Base-by-base conservation (phyloP, 2,113 vertebrate genomes). In the Colossoma macropomum region DNA sequence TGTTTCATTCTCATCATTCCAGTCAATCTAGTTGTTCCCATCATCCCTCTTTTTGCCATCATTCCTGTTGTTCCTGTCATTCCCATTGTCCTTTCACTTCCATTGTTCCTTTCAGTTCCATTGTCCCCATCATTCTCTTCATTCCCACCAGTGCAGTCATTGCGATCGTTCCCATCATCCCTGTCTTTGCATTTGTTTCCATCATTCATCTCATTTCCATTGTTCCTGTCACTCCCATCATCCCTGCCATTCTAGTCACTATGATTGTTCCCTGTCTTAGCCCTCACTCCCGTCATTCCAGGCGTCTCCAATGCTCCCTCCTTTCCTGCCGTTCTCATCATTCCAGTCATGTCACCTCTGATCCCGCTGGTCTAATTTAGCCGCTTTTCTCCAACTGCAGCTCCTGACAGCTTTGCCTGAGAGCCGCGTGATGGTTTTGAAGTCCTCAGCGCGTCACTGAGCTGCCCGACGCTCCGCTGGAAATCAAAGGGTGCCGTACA, bases 401-500 rank as follows among this genome's bases (percentile, higher is more conserved):
- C 30, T 12, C 41, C 80, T 62, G 34, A 60, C 59, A n/a, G 70
- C 8, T 41, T 30, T 34, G 41, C 19, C 80, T 50, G 41, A 19
- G 23, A 23, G 17, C 2, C 25, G 30, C 28, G 28, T 4, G 4
- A 7, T 19, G 25, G 8, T 28, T 68, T 69, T 72, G 54, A 72
- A 73, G 69, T 63, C 54, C 54, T 62, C 79, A 71, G 32, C 27
- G 54, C 6, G 75, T 71, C 82, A 27, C 52, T 60, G 74, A 62
- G 17, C 25, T 12, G 25, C 25, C 15, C 1, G 52, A 21, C 52
- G 19, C 2, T 17, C 16, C 16, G 52, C 17, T 21, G 19, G 52
- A 21, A 56, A 19, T 56, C 17, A 56, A 56, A 56, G 16, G 12
- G 8, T 56, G 52, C 45, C 10, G 45, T 12, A 12, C 65, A 34